Conservation (phyloP, 2,797 vertebrate species). For the Psittacula echo region DNA sequence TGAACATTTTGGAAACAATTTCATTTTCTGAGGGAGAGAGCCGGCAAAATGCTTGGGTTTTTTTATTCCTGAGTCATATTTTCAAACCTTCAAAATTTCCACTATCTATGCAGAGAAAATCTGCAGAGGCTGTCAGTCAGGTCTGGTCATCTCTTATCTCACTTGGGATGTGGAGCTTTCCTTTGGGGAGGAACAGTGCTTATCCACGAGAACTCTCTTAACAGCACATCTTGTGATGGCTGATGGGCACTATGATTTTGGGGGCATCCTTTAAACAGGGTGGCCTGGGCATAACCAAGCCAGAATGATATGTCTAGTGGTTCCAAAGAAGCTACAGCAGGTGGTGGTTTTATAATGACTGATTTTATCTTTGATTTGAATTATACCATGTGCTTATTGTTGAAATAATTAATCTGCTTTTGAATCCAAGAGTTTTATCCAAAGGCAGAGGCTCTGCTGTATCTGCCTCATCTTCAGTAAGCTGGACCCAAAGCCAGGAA, state of each 20-base stretch:
- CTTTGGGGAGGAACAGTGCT: neutral
- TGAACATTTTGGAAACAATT: neutral
- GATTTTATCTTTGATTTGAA: neutral
- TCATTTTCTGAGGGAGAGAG: accelerated
- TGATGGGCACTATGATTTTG: neutral
- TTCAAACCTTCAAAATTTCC: neutral
- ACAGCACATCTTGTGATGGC: neutral
- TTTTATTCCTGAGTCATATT: neutral
- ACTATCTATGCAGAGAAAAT: neutral
- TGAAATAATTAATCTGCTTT: neutral
- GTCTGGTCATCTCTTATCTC: neutral
- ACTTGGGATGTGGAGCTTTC: neutral
- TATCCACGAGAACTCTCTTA: neutral
- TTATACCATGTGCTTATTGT: neutral
- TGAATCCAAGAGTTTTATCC: neutral
- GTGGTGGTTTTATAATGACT: neutral
- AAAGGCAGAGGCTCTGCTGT: neutral
- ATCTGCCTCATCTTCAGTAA: neutral
- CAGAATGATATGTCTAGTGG: neutral
- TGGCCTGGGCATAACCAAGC: neutral
- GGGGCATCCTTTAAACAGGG: neutral
- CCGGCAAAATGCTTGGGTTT: neutral
- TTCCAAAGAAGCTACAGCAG: neutral
- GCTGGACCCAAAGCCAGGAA: neutral
- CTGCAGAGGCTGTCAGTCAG: neutral